Base-by-base conservation (phyloP, 2,113 vertebrate genomes). In the Pungitius pungitius region DNA sequence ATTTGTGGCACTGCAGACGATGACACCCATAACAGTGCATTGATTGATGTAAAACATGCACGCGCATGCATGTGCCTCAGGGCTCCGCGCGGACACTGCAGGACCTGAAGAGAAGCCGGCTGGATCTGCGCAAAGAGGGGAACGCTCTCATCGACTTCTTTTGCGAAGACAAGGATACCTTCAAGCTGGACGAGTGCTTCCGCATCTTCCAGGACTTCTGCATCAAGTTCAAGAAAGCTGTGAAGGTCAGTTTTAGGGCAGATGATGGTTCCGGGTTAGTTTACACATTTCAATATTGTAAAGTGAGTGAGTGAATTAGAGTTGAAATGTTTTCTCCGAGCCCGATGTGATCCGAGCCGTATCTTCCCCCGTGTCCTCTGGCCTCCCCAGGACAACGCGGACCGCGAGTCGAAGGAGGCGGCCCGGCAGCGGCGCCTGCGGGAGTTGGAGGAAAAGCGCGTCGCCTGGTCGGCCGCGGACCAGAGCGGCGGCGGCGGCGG, bases 161-260 rank as follows among this genome's bases (percentile, higher is more conserved):
- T 87, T 99, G 98, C 73, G 97, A 99, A 93, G 98, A 99, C 89
- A 98, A 96, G 93, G 96, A 97, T 86, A 96, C 96, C 0, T 97
- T 99, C 89, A 98, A 97, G 81, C 89, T 99, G 88, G 97, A 99
- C 2, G 98, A 99, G 75, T 96, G 97, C 82, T 96, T 99, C 85
- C 95, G 96, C 89, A 98, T 99, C 85, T 99, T 99, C 85, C 94
- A 96, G 80, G 97, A 99, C 84, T 99, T 99, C 88, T 98, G 97
- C 64, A 42, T 95, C 63, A 96, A 94, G 87, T 99, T 99, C 86
- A 95, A 95, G 89, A 99, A 97, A 64, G 97, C 97, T 5, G 96
- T 98, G 45, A 96, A 98, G 96, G 98, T 99, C 90, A 8, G 85
- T 72, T 24, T 39, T 18, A 49, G 6, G 26, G 26, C 11, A 12